Conservation (phyloP, 2,888 invertebrate genomes). For the Cabera pusaria region DNA sequence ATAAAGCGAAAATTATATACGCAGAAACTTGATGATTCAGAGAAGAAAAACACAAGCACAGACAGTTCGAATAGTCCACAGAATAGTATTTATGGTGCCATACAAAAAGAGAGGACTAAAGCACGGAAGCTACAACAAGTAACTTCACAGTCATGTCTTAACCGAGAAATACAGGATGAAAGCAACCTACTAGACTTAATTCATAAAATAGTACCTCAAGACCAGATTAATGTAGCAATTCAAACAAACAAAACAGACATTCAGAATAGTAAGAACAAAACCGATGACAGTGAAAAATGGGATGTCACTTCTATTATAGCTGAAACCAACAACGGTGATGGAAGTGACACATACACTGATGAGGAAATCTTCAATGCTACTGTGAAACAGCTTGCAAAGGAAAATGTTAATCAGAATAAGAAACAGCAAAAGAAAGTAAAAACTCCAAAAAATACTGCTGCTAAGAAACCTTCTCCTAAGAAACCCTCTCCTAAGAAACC, state of each 20-base stretch:
- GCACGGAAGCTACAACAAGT: constrained; percentile 55
- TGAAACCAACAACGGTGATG: constrained; percentile 49
- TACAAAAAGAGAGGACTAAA: constrained; percentile 61
- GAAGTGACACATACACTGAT: constrained; percentile 71
- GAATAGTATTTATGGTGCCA: constrained; percentile 43
- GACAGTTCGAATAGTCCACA: constrained; percentile 58
- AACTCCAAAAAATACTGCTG: too few relatives aligned
- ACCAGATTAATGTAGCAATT: constrained; percentile 58
- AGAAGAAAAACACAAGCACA: constrained; percentile 49
- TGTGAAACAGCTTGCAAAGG: constrained; percentile 4
- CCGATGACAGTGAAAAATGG: constrained; percentile 49
- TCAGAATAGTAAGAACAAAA: constrained; percentile 36
- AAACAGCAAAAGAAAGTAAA: too few relatives aligned
- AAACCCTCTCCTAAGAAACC: constrained; percentile 7
- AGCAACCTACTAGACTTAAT: constrained; percentile 65
- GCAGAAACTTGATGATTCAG: constrained; percentile 64
- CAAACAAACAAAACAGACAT: constrained; percentile 43
- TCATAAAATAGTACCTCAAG: constrained; percentile 67
- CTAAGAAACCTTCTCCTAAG: background rate
- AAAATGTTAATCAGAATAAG: too few relatives aligned
- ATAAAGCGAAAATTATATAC: constrained; percentile 72
- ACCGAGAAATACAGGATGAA: constrained; percentile 57
- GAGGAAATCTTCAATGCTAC: constrained; percentile 59
- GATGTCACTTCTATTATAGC: constrained; percentile 60
- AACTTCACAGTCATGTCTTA: constrained; percentile 61